These are phyloP conservation scores for Drosophila sp. DNA, from an alignment of 1,140 invertebrate genomes.

Conservation along the genomic window DNA sequence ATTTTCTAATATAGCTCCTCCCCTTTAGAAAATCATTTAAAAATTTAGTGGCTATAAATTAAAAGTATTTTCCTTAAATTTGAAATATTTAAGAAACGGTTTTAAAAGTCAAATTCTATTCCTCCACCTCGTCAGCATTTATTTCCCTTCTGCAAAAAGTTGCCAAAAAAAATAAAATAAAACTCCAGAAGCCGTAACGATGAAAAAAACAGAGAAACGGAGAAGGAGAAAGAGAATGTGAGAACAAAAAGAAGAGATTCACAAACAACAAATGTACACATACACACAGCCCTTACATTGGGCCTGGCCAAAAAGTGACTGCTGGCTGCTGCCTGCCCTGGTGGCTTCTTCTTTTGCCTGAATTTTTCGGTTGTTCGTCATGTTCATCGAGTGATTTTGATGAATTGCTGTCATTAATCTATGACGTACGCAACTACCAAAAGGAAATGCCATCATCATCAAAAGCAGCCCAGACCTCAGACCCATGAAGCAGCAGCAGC, in stretches of 20 bases:
- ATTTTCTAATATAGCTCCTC: not conserved
- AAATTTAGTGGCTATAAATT: no score
- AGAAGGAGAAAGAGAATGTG: not conserved
- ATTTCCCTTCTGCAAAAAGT: not conserved
- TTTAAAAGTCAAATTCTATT: not conserved
- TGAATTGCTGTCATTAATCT: conserved; percentile 83
- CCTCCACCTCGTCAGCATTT: not conserved
- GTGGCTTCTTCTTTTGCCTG: conserved; percentile 53
- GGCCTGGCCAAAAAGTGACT: conserved; percentile 33
- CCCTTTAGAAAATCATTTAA: not conserved
- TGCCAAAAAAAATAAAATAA: conserved; percentile 23
- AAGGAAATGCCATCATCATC: conserved; percentile 82
- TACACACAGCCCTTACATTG: conserved; percentile 12
- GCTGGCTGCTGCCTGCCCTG: conserved; percentile 26
- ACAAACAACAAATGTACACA: conserved; percentile 34
- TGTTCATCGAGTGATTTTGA: conserved; percentile 83
- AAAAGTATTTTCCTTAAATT: no score
- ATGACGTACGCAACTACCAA: conserved; percentile 83
- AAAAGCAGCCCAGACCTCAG: conserved; percentile 67
- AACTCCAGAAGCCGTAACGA: conserved; percentile 20
- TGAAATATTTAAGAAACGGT: not conserved
- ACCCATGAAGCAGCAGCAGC: conserved; percentile 31
- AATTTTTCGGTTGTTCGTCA: conserved; percentile 79
- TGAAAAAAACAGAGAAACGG: not conserved
- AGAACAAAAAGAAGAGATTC: conserved; percentile 17